Base-by-base conservation (phyloP, 2,797 vertebrate species). In the Argya squamiceps region DNA sequence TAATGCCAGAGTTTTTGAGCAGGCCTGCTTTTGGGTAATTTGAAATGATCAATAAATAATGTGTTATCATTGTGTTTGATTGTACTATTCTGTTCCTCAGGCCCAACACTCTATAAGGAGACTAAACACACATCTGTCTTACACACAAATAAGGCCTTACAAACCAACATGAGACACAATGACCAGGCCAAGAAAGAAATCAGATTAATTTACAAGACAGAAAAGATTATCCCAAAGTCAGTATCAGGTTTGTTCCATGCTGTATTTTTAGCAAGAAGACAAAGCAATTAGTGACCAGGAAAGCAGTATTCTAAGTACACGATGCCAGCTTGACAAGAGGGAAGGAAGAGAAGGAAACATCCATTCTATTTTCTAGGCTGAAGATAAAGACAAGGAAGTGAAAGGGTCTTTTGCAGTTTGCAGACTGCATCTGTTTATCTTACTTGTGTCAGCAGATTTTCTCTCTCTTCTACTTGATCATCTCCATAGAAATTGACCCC, bases 361-460 rank as follows among this genome's bases (percentile, higher is more conserved):
- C 93, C 95, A 16, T 85, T 94, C 93, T 95, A 97, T 97, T 96
- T 88, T 96, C 92, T 92, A 94, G 50, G 50, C 59, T 85, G 91
- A 95, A 96, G 95, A 94, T 2, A 97, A 29, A 97, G 88, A 96
- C 83, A 97, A 92, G 95, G 94, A 95, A 95, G 93, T 88, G 84
- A 87, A 84, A 97, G 87, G 83, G 36, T 87, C 94, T 93, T 77
- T 36, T 80, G 96, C 67, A 95, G 94, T 78, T 92, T 87, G 92
- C 47, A 94, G 95, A 94, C 94, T 73, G 91, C 69, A 95, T 94
- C 96, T 93, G 83, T 89, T 79, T 94, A 78, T 96, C 99, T 99
- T 99, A 99, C 99, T 98, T 99, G 99, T 92, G 98, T 98, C 90
- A 99, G 98, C 80, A 97, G 96, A 92, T 97, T 98, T 78, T 99